Percentiles rank a stretch among this genome's conserved stretches.
Evolutionary conservation across 2,113 vertebrate species (phyloP).

Genomic region (Dromiciops gliroides): DNA sequence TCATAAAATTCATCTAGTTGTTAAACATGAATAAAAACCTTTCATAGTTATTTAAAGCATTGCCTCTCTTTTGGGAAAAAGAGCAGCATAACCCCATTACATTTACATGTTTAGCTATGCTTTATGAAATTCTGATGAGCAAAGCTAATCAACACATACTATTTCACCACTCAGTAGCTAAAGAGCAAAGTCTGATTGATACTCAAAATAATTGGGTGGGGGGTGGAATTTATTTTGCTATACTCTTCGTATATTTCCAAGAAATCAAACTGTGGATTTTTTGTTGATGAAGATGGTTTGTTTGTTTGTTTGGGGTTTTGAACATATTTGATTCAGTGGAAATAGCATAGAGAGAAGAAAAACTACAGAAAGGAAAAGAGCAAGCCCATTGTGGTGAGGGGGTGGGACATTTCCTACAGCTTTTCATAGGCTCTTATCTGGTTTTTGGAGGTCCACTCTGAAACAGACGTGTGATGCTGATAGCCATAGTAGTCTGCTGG

Average conservation of each 20-base stretch:
- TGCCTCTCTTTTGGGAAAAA: background rate
- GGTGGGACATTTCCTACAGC: background rate
- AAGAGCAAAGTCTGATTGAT: background rate
- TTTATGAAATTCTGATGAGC: background rate
- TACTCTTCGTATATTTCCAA: background rate
- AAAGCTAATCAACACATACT: background rate
- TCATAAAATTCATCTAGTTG: background rate
- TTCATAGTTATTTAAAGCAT: background rate
- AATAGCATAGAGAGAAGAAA: background rate
- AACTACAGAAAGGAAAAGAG: background rate
- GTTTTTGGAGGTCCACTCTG: background rate
- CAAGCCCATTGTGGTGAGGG: too few relatives aligned
- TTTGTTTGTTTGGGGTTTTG: background rate
- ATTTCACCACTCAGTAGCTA: background rate
- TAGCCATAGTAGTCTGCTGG: background rate
- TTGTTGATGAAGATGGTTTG: background rate
- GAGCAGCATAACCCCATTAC: background rate
- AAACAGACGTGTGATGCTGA: background rate
- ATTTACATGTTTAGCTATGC: background rate
- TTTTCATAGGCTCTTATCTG: background rate
- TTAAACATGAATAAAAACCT: background rate
- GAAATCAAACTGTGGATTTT: background rate
- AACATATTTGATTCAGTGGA: background rate
- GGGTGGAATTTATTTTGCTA: background rate
- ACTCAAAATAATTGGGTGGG: background rate